A percentile compares a stretch with the other conserved stretches of the same genome.
Evolutionary conservation across 1,140 invertebrate genomes (phyloP).

Genomic region (Galendromus occidentalis): DNA sequence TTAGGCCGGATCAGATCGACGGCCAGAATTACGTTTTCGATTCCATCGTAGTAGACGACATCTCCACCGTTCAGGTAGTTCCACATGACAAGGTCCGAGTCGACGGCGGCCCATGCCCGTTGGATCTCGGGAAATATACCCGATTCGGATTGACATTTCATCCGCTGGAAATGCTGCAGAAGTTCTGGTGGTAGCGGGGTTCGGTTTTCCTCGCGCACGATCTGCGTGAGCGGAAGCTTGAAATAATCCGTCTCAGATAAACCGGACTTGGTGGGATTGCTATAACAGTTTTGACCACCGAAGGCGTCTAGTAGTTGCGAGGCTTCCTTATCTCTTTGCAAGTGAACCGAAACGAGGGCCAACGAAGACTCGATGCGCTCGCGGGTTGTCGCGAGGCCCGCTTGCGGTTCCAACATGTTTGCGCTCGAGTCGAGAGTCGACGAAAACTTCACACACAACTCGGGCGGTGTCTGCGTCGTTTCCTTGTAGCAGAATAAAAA

Average conservation of each 20-base stretch:
- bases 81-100: slow-evolving; percentile 94
- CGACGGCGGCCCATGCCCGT: slow-evolving; percentile 88
- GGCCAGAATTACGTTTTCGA: slow-evolving; percentile 26
- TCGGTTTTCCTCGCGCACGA: slow-evolving; percentile 4
- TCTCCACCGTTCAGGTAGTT: slow-evolving; percentile 60
- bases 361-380: background rate
- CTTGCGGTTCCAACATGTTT: background rate
- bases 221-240: background rate
- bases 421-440: too few species aligned
- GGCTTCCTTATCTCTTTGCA: background rate
- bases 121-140: slow-evolving; percentile 86
- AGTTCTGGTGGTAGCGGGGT: slow-evolving; percentile 65
- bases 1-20: slow-evolving; percentile 24
- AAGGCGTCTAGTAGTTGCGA: background rate
- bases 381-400: background rate
- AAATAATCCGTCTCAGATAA: background rate
- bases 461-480: too few species aligned
- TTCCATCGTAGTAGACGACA: slow-evolving; percentile 26
- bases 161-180: slow-evolving; percentile 74
- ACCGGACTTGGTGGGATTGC: background rate
- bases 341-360: background rate
- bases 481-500: too few species aligned
- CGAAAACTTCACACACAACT: too few species aligned
- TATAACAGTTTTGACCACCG: background rate
- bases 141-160: slow-evolving; percentile 86